Conservation (phyloP, 2,113 vertebrate species). For the Typhlomys cinereus region DNA sequence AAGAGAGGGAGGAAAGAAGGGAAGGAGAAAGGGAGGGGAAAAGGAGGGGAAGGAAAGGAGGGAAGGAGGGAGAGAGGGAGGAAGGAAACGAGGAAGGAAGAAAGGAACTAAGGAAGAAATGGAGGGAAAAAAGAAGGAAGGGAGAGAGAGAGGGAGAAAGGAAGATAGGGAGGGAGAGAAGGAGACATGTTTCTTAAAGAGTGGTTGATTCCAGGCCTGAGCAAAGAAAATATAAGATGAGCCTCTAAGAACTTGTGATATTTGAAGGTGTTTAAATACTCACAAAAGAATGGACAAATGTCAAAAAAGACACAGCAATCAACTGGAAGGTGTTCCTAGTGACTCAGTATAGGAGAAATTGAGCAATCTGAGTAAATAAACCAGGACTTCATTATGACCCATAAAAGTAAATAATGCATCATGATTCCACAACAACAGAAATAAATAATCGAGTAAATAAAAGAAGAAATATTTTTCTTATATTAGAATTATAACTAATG, state of each 20-base stretch:
- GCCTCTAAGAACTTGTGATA: background rate
- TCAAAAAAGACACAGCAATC: background rate
- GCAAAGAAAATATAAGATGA: background rate
- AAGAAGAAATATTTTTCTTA: background rate
- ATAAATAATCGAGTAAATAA: background rate
- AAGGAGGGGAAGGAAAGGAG: no score
- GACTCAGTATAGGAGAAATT: background rate
- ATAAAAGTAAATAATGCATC: background rate
- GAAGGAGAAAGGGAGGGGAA: no score
- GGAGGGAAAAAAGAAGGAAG: no score
- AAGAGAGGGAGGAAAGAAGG: no score
- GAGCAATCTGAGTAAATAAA: background rate
- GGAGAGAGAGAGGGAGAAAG: no score
- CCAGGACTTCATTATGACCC: background rate
- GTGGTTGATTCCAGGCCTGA: background rate
- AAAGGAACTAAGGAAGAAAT: no score
- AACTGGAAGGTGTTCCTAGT: background rate
- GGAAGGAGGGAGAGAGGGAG: no score
- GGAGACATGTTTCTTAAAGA: background rate
- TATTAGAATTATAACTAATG: background rate
- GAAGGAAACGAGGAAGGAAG: no score
- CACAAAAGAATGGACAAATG: background rate
- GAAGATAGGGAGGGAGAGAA: background rate
- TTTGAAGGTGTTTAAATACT: background rate
- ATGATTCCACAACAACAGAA: background rate